Percentiles rank a stretch among this genome's conserved stretches.
Evolutionary conservation across 2,888 invertebrate genomes (phyloP).

Genomic region (Leptopterna dolabrata): DNA sequence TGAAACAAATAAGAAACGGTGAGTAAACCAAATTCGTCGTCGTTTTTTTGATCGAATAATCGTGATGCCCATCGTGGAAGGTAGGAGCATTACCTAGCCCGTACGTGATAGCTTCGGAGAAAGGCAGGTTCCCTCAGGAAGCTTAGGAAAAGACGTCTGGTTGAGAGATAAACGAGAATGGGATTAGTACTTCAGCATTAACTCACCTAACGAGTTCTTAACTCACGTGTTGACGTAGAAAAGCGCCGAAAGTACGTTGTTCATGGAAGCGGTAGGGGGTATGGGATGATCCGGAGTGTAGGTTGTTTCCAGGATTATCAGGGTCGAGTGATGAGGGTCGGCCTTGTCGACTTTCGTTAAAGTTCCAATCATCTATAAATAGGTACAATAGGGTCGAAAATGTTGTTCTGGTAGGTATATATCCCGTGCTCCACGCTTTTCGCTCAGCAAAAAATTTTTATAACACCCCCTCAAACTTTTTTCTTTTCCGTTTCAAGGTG

Average conservation of each 20-base stretch:
- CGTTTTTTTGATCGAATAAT: background rate
- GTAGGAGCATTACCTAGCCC: background rate
- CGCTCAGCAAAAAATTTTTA: too few relatives aligned
- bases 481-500: too few relatives aligned
- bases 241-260: background rate
- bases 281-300: background rate
- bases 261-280: background rate
- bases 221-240: background rate
- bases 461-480: too few relatives aligned
- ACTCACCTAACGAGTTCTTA: constrained; percentile 21
- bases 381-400: too few relatives aligned
- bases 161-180: constrained; percentile 37
- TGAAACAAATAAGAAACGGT: background rate
- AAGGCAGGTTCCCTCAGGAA: background rate
- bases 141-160: constrained; percentile 42
- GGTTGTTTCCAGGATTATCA: background rate
- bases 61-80: background rate
- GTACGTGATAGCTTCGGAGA: constrained; percentile 30
- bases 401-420: too few relatives aligned
- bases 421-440: too few relatives aligned
- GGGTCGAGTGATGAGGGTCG: too few relatives aligned
- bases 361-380: too few relatives aligned
- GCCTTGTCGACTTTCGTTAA: too few relatives aligned
- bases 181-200: constrained; percentile 25
- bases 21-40: background rate